These are phyloP conservation scores for Lypha dubia DNA, from an alignment of 2,888 invertebrate species.

Conservation along the genomic window DNA sequence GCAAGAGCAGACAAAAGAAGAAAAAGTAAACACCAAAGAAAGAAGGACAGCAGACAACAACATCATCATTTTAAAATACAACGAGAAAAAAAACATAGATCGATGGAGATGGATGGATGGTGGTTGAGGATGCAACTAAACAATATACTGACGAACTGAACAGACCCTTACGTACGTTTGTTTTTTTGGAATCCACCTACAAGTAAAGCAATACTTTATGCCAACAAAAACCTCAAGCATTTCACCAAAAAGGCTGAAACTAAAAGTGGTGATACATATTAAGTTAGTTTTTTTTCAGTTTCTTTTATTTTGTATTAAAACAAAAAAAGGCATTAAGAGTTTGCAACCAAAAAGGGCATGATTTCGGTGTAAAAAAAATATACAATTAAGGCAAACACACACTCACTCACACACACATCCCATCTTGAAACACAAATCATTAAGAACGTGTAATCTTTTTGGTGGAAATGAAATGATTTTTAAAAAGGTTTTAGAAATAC, in stretches of 20 bases:
- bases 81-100: conserved; percentile 13
- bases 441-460: conserved; percentile 35
- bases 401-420: conserved; percentile 5
- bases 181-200: conserved; percentile 69
- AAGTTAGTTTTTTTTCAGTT: conserved; percentile 16
- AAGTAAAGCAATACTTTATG: conserved; percentile 59
- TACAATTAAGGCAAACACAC: conserved; percentile 37
- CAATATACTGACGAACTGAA: conserved; percentile 34
- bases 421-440: conserved; percentile 49
- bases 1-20: conserved; percentile 58
- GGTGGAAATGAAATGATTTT: conserved; percentile 33
- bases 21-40: conserved; percentile 10
- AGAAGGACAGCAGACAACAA: conserved; percentile 15
- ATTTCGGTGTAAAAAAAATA: conserved; percentile 27
- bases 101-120: conserved; percentile 31
- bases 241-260: conserved; percentile 45
- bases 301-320: neutral
- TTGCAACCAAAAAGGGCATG: conserved; percentile 53
- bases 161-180: conserved; percentile 51
- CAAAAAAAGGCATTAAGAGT: conserved; percentile 37
- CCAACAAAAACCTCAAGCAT: conserved; percentile 29
- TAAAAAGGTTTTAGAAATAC: conserved; percentile 28
- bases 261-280: conserved; percentile 65
- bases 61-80: conserved; percentile 20
- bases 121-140: conserved; percentile 49